Percentiles rank a stretch among this genome's conserved stretches.
Evolutionary conservation across 2,888 invertebrate species (phyloP).

Genomic region (Troilus luridus): DNA sequence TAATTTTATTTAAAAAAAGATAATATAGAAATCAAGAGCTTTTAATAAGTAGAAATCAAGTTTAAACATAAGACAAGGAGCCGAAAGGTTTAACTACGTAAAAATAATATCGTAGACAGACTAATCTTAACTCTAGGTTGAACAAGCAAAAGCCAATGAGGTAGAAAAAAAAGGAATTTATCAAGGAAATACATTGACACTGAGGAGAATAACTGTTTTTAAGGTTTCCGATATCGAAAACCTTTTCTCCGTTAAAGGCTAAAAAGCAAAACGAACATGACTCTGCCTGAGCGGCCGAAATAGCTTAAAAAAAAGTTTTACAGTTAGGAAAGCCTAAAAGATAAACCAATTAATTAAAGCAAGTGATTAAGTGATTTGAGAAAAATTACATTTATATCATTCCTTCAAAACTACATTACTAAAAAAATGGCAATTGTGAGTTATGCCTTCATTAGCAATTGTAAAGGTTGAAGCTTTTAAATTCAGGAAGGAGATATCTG

Average conservation of each 20-base stretch:
- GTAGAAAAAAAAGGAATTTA: slow-evolving; percentile 1
- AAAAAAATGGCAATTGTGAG: too few species aligned
- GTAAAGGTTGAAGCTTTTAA: too few species aligned
- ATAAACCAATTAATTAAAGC: too few species aligned
- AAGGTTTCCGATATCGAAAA: slow-evolving; percentile 40
- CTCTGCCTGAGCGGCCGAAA: not conserved
- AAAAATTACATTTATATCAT: too few species aligned
- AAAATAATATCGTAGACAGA: not conserved
- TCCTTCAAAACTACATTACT: too few species aligned
- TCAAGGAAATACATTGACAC: not conserved
- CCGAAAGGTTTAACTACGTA: not conserved
- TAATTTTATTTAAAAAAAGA: not conserved
- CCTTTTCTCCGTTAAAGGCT: not conserved
- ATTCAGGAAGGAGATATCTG: too few species aligned
- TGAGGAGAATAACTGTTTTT: not conserved
- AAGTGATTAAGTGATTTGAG: too few species aligned
- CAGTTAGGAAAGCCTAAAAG: not conserved
- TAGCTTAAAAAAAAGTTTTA: not conserved
- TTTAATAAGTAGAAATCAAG: too few species aligned
- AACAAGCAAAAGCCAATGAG: slow-evolving; percentile 5
- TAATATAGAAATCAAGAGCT: not conserved
- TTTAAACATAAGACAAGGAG: not conserved
- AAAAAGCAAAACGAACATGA: not conserved
- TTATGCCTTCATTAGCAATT: too few species aligned
- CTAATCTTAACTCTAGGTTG: not conserved